Evolutionary conservation across 2,113 vertebrate genomes (phyloP), one percentile per base, ranked within the genome.

Genomic region (Tyto alba): DNA sequence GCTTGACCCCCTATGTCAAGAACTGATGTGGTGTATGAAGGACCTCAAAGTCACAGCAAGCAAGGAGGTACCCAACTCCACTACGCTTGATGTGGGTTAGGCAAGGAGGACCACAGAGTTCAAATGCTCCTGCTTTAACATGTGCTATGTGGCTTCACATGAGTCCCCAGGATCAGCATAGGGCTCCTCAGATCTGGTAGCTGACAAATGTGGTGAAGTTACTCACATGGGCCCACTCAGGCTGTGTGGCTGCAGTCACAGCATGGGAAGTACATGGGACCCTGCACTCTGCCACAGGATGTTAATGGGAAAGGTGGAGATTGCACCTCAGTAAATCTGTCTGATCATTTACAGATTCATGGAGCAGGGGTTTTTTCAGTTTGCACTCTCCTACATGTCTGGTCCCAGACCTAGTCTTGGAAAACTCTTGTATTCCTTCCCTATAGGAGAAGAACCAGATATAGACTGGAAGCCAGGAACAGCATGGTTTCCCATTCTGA

Each of bases 61-160:
- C 13, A 79, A 48, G 34, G 41, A 72, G 14, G 36, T 34, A 43
- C 8, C 14, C 16, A 75, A 4, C 29, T 69, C 45, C 18, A 7
- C 38, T 45, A 9, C 3, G 3, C 16, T 11, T 34, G 23, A 29
- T 22, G 53, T 15, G 13, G 4, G 4, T 20, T 69, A 32, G 38
- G 16, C 57, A 72, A 68, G 34, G 11, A 72, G 19, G 27, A 82
- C 43, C 14, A 47, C 12, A 43, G 43, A 43, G 18, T 17, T 83
- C 64, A 82, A 59, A 75, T 38, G 26, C 25, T 87, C 48, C 36
- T 43, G 36, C 48, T 86, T 13, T 9, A 60, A 40, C 38, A 19
- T 3, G 2, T 21, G 27, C 36, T 60, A 7, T 0, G 0, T 56
- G 34, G 52, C 22, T 67, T 87, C 43, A 60, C 2, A 4, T 26